A percentile compares a stretch with the other conserved stretches of the same genome.
phyloP scores from a whole-genome alignment of 2,113 vertebrate genomes.

The Corvus cornix region DNA sequence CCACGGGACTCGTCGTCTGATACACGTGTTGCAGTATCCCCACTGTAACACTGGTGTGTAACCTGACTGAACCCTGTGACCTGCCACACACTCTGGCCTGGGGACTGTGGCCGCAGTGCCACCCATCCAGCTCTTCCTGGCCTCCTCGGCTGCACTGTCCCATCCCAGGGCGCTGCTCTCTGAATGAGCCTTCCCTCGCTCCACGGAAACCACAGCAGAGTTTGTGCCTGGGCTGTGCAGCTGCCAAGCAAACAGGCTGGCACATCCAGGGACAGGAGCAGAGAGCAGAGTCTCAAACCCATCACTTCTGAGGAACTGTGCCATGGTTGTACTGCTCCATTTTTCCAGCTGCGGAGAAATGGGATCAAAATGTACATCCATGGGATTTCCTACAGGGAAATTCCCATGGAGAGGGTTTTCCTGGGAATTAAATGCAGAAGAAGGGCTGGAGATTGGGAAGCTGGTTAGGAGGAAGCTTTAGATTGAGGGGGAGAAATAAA shows the following conservation, averaged over 20 bases:
- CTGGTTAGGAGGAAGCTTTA: neutral
- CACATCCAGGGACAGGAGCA: neutral
- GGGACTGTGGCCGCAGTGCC: accelerated
- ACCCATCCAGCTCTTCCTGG: neutral
- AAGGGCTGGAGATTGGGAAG: neutral
- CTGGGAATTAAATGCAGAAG: neutral
- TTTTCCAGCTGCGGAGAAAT: neutral
- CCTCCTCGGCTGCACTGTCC: neutral
- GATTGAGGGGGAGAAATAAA: neutral
- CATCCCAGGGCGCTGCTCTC: neutral
- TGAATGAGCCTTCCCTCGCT: accelerated
- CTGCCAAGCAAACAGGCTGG: neutral
- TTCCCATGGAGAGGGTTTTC: neutral
- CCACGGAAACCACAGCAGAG: accelerated
- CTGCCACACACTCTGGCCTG: neutral
- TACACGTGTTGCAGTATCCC: no score
- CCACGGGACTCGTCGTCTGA: no score
- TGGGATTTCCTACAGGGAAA: neutral
- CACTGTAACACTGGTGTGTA: neutral
- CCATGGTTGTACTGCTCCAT: accelerated
- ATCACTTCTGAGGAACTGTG: neutral
- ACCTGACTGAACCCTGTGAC: accelerated
- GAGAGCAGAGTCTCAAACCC: neutral
- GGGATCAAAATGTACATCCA: neutral
- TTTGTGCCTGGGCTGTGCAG: neutral